Conservation (phyloP, 2,113 vertebrate species). For the Toxostoma redivivum region DNA sequence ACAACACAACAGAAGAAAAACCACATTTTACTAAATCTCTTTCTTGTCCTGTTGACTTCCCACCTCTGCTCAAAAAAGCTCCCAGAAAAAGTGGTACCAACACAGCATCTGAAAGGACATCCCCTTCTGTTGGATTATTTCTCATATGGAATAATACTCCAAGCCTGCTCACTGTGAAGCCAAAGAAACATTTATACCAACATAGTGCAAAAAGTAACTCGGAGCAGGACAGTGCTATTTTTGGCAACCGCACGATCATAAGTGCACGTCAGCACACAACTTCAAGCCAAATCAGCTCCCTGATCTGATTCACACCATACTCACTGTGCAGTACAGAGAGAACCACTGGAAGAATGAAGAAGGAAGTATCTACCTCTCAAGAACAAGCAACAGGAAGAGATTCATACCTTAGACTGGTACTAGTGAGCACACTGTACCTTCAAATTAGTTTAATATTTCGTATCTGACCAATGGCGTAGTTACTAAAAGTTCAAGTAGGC, state of each 20-base stretch:
- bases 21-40: background rate
- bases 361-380: background rate
- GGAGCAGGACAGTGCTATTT: slow-evolving; percentile 45
- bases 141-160: background rate
- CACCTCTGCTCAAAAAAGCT: background rate
- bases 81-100: background rate
- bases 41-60: background rate
- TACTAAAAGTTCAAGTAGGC: background rate
- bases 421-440: background rate
- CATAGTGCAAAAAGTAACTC: slow-evolving; percentile 13
- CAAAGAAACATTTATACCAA: background rate
- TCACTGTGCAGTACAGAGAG: background rate
- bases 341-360: background rate
- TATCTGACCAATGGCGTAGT: background rate
- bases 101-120: background rate
- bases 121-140: background rate
- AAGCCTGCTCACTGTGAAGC: background rate
- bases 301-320: background rate
- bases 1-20: background rate
- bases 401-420: background rate
- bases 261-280: background rate
- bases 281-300: background rate
- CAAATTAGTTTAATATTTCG: background rate
- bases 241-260: background rate
- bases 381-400: background rate